phyloP scores from a whole-genome alignment of 37 sponge, comb jelly and placozoan genomes.

The Diacarnus erythraeanus region DNA sequence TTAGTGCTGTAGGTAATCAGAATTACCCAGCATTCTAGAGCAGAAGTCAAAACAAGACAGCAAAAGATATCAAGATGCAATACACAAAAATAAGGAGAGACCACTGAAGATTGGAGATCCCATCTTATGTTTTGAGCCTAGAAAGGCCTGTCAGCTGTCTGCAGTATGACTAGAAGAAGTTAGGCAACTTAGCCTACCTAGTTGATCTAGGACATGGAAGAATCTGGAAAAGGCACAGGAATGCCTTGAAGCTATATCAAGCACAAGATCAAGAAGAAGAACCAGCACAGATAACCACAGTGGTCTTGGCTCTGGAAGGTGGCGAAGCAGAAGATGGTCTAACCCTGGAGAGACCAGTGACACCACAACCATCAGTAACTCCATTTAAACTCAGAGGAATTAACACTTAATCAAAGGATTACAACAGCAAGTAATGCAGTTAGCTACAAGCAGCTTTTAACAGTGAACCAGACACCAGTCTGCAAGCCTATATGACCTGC shows the following conservation, averaged over 20 bases:
- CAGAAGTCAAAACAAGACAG: background rate
- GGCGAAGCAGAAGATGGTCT: background rate
- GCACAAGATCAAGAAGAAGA: background rate
- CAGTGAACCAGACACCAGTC: no score
- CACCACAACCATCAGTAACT: no score
- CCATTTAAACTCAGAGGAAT: no score
- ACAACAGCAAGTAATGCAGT: no score
- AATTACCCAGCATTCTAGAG: no score
- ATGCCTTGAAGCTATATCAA: background rate
- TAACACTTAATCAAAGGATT: no score
- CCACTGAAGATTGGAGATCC: background rate
- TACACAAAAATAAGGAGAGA: background rate
- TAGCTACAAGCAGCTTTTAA: no score
- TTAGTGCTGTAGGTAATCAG: no score
- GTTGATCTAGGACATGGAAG: background rate
- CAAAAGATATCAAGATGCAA: background rate
- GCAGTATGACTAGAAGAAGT: background rate
- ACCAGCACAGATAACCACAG: background rate
- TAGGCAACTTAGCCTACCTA: background rate
- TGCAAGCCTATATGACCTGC: no score
- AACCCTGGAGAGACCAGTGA: no score
- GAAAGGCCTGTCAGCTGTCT: background rate
- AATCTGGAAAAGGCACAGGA: background rate
- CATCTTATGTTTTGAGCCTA: background rate
- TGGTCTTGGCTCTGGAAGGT: background rate